Evolutionary conservation across 2,113 vertebrate species (phyloP).

Genomic region (Tragelaphus scriptus): DNA sequence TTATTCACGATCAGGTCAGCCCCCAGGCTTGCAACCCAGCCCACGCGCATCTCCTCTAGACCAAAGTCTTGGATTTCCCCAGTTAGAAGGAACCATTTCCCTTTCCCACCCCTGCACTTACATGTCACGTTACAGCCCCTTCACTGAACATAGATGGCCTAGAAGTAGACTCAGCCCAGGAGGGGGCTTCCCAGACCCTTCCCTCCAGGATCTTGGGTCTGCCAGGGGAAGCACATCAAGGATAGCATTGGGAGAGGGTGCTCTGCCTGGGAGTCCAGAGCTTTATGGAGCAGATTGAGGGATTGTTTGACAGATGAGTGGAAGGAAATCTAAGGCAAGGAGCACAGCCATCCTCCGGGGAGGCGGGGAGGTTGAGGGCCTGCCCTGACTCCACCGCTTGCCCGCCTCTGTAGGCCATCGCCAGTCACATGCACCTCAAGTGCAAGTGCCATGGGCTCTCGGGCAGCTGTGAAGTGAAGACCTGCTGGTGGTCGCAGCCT

Average conservation of each 20-base stretch:
- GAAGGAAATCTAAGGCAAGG: not conserved
- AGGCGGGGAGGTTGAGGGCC: not conserved
- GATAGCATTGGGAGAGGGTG: not conserved
- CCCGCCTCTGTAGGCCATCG: constrained; percentile 78
- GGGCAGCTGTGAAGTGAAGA: constrained; percentile 88
- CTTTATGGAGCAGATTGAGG: not conserved
- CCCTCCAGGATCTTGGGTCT: not conserved
- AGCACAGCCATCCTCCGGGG: too few relatives aligned
- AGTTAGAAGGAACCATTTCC: not conserved
- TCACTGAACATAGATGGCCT: not conserved
- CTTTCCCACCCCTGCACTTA: too few relatives aligned
- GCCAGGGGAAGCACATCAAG: not conserved
- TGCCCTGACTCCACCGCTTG: not conserved
- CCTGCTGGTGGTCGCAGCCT: constrained; percentile 88
- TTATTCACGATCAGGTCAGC: not conserved
- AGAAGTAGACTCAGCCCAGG: not conserved
- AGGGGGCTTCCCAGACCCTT: not conserved
- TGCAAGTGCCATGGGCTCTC: constrained; percentile 88
- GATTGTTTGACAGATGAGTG: not conserved
- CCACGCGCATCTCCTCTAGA: not conserved
- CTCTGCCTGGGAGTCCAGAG: not conserved
- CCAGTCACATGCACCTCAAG: constrained; percentile 86
- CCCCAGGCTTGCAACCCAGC: not conserved
- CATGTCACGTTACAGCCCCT: not conserved
- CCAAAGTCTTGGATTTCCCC: not conserved